Conservation (phyloP, 2,797 vertebrate species). For the Aphelocoma californica region DNA sequence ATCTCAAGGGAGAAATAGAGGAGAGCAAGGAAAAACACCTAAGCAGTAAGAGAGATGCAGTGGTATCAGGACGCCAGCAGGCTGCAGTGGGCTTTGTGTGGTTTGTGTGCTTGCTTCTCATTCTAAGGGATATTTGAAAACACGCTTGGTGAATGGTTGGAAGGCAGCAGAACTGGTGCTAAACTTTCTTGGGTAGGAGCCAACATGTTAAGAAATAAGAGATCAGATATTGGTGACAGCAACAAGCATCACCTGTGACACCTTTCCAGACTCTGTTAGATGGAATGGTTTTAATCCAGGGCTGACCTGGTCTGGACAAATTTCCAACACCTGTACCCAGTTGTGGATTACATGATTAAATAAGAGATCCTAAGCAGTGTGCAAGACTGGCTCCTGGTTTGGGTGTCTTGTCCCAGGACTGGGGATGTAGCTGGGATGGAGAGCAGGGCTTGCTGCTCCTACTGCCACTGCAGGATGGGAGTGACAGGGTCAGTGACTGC, state of each 20-base stretch:
- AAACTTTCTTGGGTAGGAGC: background rate
- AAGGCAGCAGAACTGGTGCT: background rate
- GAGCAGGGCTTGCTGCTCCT: background rate
- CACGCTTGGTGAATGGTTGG: background rate
- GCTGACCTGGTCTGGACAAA: background rate
- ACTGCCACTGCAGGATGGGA: background rate
- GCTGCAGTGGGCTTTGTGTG: background rate
- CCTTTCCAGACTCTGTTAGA: background rate
- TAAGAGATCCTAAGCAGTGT: background rate
- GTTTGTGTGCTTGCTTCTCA: background rate
- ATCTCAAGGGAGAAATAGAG: constrained; percentile 4
- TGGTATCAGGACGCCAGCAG: background rate
- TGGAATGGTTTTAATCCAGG: background rate
- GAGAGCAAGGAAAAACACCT: background rate
- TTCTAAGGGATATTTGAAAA: background rate
- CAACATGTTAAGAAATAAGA: background rate
- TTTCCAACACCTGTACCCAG: background rate
- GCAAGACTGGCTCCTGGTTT: background rate
- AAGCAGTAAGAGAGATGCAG: background rate
- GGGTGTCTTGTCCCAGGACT: background rate
- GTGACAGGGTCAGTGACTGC: fast-evolving
- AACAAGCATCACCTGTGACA: too few relatives aligned
- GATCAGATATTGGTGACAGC: background rate
- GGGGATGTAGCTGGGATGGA: background rate
- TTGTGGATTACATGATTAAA: background rate